These are phyloP conservation scores for Tenthredo amoena DNA, from an alignment of 2,888 invertebrate genomes.

Conservation along the genomic window DNA sequence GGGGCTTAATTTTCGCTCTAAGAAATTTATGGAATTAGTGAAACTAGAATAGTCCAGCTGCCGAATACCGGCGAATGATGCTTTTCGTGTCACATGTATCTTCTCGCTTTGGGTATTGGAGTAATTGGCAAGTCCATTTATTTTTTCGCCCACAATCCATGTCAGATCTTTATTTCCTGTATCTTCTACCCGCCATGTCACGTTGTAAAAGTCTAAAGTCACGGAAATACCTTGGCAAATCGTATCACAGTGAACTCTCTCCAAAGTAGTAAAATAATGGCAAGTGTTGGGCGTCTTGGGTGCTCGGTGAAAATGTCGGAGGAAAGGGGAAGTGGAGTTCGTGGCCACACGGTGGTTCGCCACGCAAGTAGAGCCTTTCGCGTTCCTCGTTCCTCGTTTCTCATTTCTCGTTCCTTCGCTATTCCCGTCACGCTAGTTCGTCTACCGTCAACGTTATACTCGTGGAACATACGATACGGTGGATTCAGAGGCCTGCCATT, in stretches of 20 bases:
- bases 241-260: not conserved
- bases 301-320: slow-evolving; percentile 27
- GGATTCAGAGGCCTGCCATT: not conserved
- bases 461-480: slow-evolving; percentile 6
- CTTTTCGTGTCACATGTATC: not conserved
- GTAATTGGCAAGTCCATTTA: not conserved
- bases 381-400: slow-evolving; percentile 65
- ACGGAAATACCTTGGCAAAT: not conserved
- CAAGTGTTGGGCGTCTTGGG: slow-evolving; percentile 68
- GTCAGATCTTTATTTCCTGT: not conserved
- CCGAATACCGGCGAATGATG: not conserved
- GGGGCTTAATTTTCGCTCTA: too few relatives aligned
- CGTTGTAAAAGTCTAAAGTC: not conserved
- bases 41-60: too few relatives aligned
- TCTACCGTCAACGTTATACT: not conserved
- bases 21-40: too few relatives aligned
- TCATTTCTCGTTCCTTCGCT: slow-evolving; percentile 61
- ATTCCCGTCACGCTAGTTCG: slow-evolving; percentile 61
- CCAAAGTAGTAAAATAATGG: slow-evolving; percentile 65
- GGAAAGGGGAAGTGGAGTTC: slow-evolving; percentile 43
- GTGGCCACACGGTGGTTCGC: slow-evolving; percentile 75
- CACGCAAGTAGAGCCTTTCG: slow-evolving; percentile 67
- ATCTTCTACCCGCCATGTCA: not conserved
- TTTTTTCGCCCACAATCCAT: not conserved
- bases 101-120: not conserved